Conservation (phyloP, 2,113 vertebrate genomes). For the Poeciliopsis occidentalis region DNA sequence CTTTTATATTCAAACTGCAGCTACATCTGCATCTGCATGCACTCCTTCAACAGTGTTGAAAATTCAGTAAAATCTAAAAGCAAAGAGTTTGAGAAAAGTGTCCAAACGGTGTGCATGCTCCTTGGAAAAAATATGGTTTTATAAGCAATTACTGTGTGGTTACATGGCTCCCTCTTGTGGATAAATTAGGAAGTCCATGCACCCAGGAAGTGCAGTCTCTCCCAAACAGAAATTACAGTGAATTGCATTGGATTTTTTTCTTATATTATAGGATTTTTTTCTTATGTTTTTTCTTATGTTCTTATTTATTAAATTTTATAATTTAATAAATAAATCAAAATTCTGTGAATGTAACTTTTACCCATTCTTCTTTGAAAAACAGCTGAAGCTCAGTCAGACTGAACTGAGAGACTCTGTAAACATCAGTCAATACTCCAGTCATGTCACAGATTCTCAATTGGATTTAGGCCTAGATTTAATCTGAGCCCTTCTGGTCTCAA, state of each 20-base stretch:
- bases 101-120: neutral
- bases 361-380: too few relatives aligned
- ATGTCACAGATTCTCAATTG: neutral
- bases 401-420: too few relatives aligned
- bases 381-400: too few relatives aligned
- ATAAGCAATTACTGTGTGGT: conserved; percentile 7
- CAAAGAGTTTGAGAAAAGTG: conserved; percentile 3
- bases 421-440: neutral
- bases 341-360: too few relatives aligned
- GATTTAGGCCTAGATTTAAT: neutral
- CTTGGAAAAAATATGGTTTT: neutral
- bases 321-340: too few relatives aligned
- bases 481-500: neutral
- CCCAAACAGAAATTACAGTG: too few relatives aligned
- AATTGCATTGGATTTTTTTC: too few relatives aligned
- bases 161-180: conserved; percentile 51
- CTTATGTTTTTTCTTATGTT: too few relatives aligned
- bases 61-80: conserved; percentile 3
- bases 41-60: neutral
- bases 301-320: too few relatives aligned
- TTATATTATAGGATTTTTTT: too few relatives aligned
- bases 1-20: neutral
- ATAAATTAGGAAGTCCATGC: conserved; percentile 2
- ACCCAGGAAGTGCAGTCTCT: too few relatives aligned
- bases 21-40: neutral